Base-by-base conservation (phyloP, 2,113 vertebrate genomes). In the Alosa alosa region DNA sequence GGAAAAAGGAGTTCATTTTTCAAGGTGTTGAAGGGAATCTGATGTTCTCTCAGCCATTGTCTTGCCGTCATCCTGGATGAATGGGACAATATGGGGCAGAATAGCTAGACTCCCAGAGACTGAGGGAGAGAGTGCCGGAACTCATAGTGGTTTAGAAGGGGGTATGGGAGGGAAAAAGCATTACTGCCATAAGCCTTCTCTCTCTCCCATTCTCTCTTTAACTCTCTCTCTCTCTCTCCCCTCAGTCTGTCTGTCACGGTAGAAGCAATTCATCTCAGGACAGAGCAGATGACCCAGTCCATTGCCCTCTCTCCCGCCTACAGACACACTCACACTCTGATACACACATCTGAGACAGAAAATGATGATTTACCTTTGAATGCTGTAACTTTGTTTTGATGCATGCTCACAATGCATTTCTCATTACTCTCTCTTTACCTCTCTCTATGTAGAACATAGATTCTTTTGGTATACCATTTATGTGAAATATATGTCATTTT, bases 61-160 rank as follows among this genome's bases (percentile, higher is more conserved):
- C 87, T 88, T 88, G 36, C 81, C 84, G 90, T 89, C 90, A 91
- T 82, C 5, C 81, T 81, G 86, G 85, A 91, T 91, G 88, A 90
- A 91, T 91, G 89, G 87, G 85, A 91, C 87, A 88, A 89, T 88
- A 89, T 86, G 85, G 85, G n/a, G 78, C 31, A 85, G 84, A 91
- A 89, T 84, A 86, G 86, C 85, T 84, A 55, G 83, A 88, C 83
- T 46, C 52, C 84, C 39, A 85, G 84, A 78, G 85, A 83, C 68
- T 44, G 57, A 45, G 88, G 84, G 87, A 84, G 82, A 86, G 82
- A 39, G 49, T 84, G 82, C n/a, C 15, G 84, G n/a, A 18, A 31
- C 36, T 36, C 72, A 15, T 39, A 36, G 25, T 17, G 72, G 72
- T 72, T 72, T 7, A 72, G 25, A 72, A 15, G 46, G 36, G 36